A percentile compares a stretch with the other conserved stretches of the same genome.
phyloP scores from a whole-genome alignment of 2,888 invertebrate species.

The Mellilla xanthometata region DNA sequence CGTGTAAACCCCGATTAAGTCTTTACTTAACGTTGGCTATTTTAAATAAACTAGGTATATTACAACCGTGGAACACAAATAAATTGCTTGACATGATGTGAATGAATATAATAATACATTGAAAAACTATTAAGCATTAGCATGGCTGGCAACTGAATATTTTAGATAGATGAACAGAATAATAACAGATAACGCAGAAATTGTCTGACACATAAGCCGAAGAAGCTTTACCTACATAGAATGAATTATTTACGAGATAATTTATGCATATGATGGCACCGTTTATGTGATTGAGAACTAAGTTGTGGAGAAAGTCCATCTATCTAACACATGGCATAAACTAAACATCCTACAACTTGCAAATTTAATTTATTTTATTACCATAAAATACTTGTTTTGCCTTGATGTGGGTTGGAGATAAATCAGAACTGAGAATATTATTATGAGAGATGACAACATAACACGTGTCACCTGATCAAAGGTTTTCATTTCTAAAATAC shows the following conservation, averaged over 20 bases:
- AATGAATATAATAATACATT: conserved; percentile 3
- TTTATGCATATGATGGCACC: conserved; percentile 17
- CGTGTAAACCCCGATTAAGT: conserved; percentile 14
- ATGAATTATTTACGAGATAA: neutral
- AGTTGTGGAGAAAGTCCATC: conserved; percentile 50
- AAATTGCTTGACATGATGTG: conserved; percentile 1
- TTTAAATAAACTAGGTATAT: conserved; percentile 10
- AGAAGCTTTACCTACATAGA: neutral
- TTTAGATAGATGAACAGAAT: too few relatives aligned
- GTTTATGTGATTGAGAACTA: conserved; percentile 30
- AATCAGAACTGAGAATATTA: conserved; percentile 1
- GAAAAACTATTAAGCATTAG: neutral
- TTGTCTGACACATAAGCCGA: neutral
- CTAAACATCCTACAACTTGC: conserved; percentile 28
- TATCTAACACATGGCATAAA: conserved; percentile 39
- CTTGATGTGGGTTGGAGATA: conserved; percentile 43
- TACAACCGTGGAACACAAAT: conserved; percentile 7
- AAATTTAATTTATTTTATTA: conserved; percentile 51
- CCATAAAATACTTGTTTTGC: conserved; percentile 48
- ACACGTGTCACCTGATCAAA: too few relatives aligned
- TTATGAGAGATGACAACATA: too few relatives aligned
- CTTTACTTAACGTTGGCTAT: conserved; percentile 15
- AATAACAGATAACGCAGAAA: too few relatives aligned
- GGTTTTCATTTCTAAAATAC: too few relatives aligned
- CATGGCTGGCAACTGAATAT: too few relatives aligned